Percentiles rank a stretch among this genome's conserved stretches.
Evolutionary conservation across 2,113 vertebrate genomes (phyloP).

Genomic region (Haliaeetus leucogaster): DNA sequence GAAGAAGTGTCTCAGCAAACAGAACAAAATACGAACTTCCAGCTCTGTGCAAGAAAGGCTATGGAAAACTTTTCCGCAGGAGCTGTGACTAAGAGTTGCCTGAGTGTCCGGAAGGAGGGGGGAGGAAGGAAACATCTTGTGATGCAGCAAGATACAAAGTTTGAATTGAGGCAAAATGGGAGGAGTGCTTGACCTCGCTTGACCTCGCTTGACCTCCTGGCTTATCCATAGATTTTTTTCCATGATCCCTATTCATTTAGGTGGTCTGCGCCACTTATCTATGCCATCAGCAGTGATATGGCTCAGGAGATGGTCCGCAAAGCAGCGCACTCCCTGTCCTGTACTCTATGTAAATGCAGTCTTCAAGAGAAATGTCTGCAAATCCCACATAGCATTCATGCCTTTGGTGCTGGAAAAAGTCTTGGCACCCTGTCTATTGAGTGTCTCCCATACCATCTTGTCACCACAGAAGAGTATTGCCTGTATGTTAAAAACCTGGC

Average conservation of each 20-base stretch:
- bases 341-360: not conserved
- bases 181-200: not conserved
- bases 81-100: not conserved
- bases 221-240: not conserved
- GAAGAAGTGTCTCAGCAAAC: not conserved
- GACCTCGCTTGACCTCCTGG: not conserved
- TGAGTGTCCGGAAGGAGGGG: accelerated
- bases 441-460: not conserved
- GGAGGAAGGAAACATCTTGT: not conserved
- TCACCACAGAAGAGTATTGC: not conserved
- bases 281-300: not conserved
- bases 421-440: not conserved
- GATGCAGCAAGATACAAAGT: not conserved
- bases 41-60: not conserved
- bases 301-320: not conserved
- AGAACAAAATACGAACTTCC: not conserved
- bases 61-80: not conserved
- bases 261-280: not conserved
- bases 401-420: not conserved
- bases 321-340: not conserved
- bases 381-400: not conserved
- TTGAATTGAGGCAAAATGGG: not conserved
- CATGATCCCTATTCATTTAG: not conserved
- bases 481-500: not conserved
- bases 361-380: not conserved